Base-by-base conservation (phyloP, 2,797 vertebrate genomes). In the Paedocypris micromegethes region DNA sequence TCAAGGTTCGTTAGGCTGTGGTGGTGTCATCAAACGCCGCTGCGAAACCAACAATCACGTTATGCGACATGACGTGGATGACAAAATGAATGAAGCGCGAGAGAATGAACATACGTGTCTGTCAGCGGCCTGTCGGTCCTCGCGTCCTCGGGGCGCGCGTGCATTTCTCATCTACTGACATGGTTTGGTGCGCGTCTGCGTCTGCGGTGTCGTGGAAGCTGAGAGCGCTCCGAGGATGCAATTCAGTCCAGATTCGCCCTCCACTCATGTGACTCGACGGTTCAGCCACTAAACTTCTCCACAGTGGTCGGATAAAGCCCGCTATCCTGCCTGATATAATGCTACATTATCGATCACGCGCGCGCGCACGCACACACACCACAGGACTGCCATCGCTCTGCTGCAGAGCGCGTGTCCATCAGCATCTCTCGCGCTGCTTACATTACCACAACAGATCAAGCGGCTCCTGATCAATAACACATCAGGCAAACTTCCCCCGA, bases 131-230 rank as follows among this genome's bases (percentile, higher is more conserved):
- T 66, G 85, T 84, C 45, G 82, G 85, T 68, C 78, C 80, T 78
- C 80, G 83, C 70, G 83, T 87, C 83, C 86, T 70, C 78, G 83
- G 71, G 73, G 83, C 85, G 81, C 86, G 85, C 40, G 79, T 81
- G 78, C 85, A 80, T 77, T 84, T 80, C 82, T 84, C 80, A 79
- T 84, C 79, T 74, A 82, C 86, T 82, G 85, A 85, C 89, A 90
- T 90, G 83, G 81, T 88, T 83, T 73, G 49, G 6, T 5, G 5
- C 46, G 4, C 47, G 1, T 44, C 4, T 64, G 6, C 49, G 9
- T 23, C n/a, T 41, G 38, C 9, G 48, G n/a, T 39, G 50, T 2
- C 5, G 40, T 5, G 64, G n/a, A 39, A 45, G 51, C 62, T 66
- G 41, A 70, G 40, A 48, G 4, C 9, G 54, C 23, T 55, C 44